Percentiles rank a stretch among this genome's conserved stretches.
Conservation (phyloP, 2,888 invertebrate genomes). For the Lasiommata megera region DNA sequence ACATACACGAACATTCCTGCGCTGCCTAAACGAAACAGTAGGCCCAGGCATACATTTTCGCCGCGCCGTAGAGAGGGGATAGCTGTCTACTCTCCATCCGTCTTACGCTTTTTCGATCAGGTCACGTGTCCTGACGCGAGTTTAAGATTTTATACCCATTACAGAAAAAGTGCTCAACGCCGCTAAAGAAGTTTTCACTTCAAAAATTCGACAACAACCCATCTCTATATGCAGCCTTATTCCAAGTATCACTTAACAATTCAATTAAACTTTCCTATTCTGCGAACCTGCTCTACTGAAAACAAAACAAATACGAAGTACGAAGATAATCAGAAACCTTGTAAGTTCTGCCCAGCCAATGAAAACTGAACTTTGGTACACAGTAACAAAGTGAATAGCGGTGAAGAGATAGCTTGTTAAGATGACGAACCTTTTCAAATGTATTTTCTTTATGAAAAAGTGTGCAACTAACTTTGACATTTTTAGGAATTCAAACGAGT, state of each 20-base stretch:
- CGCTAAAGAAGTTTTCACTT: too few species aligned
- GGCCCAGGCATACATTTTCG: too few species aligned
- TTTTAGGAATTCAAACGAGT: neutral
- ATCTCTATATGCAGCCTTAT: neutral
- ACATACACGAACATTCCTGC: too few species aligned
- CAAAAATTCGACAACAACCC: too few species aligned
- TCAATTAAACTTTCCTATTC: neutral
- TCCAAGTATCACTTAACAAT: slow-evolving; percentile 4
- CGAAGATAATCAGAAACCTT: neutral
- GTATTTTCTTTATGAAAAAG: neutral
- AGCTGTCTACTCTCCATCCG: too few species aligned
- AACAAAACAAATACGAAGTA: slow-evolving; percentile 1
- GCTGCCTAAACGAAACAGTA: too few species aligned
- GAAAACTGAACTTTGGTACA: neutral
- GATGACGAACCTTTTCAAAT: neutral
- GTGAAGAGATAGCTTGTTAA: neutral
- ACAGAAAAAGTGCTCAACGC: too few species aligned
- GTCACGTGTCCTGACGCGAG: too few species aligned
- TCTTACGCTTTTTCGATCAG: too few species aligned
- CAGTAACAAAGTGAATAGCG: neutral
- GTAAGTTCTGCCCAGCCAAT: neutral
- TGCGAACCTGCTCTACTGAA: neutral
- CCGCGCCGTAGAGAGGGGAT: too few species aligned
- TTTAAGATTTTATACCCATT: too few species aligned
- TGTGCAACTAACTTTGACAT: neutral